Base-by-base conservation (phyloP, 2,888 invertebrate species). In the Coecobrya sp. region DNA sequence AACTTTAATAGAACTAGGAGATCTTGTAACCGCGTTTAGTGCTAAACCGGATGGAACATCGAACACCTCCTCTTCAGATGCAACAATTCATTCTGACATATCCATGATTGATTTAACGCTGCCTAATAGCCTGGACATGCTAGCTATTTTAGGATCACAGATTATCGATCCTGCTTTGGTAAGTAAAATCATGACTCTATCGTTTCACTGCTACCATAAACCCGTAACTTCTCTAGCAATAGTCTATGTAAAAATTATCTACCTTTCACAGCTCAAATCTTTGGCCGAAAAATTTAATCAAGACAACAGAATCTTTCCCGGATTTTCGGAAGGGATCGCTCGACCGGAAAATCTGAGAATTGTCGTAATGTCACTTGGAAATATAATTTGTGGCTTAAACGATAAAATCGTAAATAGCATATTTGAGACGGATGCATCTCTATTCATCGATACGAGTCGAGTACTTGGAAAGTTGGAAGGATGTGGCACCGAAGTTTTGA, bases 201-300 rank as follows among this genome's bases (percentile, higher is more conserved):
- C 19, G 7, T 42, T 19, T n/a, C 73, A 73, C 27, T 42, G 19
- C 36, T 36, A 36, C 36, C 30, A 19, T n/a, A n/a, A n/a, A n/a
- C n/a, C n/a, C n/a, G n/a, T n/a, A n/a, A n/a, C n/a, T n/a, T n/a
- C n/a, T n/a, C n/a, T n/a, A n/a, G n/a, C n/a, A n/a, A n/a, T n/a
- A n/a, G n/a, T n/a, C n/a, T n/a, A n/a, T n/a, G n/a, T n/a, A n/a
- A n/a, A n/a, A n/a, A n/a, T n/a, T n/a, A n/a, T n/a, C n/a, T n/a
- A n/a, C n/a, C n/a, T n/a, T 70, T n/a, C 11, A 70, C 49, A 95
- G 95, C 93, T 95, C 1, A 93, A 94, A 90, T 87, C 92, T 5
- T 45, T 95, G 4, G 95, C 94, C 0, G 93, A 93, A 10, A 94
- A 94, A 81, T 94, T 95, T 89, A 94, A 92, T 79, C 62, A 91